These are phyloP conservation scores for Actinia tenebrosa DNA, from an alignment of 64 coral and sea anemone genomes.

Conservation along the genomic window DNA sequence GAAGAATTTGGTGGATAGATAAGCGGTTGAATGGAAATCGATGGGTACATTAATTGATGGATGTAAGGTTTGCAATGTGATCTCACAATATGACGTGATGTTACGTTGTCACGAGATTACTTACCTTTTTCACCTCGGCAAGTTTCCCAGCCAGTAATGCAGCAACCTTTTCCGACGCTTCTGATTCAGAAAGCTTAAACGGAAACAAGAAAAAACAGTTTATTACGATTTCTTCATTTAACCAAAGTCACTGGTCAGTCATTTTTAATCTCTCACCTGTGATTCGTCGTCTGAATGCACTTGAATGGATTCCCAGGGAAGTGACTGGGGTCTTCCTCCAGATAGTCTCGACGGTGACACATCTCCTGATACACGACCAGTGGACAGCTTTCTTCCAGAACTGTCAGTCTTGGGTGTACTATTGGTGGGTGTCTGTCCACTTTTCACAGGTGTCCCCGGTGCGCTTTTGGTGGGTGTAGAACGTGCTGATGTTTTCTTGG, in stretches of 20 bases:
- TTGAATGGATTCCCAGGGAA: slow-evolving; percentile 38
- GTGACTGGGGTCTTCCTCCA: neutral
- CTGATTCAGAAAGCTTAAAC: slow-evolving; percentile 3
- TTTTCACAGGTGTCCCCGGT: neutral
- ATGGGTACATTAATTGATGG: too few relatives aligned
- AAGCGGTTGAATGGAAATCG: too few relatives aligned
- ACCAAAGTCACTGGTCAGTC: neutral
- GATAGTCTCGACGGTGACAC: neutral
- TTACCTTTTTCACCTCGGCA: neutral
- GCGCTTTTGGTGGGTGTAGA: neutral
- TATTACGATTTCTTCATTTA: neutral
- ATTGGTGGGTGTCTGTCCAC: neutral
- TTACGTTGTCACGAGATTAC: neutral
- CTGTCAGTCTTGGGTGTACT: slow-evolving; percentile 8
- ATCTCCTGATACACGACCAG: neutral
- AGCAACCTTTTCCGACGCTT: slow-evolving; percentile 3
- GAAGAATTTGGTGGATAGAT: too few relatives aligned
- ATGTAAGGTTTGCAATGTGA: too few relatives aligned
- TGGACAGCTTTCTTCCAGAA: neutral
- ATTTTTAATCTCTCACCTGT: slow-evolving; percentile 35
- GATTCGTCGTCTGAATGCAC: slow-evolving; percentile 60
- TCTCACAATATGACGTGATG: neutral
- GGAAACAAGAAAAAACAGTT: neutral
- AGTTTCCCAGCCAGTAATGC: neutral
- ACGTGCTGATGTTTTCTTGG: neutral